Evolutionary conservation across 1,140 invertebrate genomes (phyloP).

Genomic region (Callitettix versicolor): DNA sequence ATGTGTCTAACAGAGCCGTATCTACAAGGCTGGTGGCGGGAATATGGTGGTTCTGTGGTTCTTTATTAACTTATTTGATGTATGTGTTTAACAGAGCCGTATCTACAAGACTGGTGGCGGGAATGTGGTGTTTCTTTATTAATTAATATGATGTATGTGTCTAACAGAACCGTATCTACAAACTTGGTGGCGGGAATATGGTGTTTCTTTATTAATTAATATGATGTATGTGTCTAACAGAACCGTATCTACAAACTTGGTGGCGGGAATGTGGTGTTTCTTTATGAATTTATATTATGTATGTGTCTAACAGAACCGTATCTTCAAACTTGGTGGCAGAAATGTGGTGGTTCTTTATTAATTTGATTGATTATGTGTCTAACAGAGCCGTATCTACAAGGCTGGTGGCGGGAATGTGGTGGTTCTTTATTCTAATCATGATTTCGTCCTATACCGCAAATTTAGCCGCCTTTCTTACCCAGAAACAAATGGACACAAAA

Average conservation of each 20-base stretch:
- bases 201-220: conserved; percentile 96
- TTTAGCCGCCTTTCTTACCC: conserved; percentile 86
- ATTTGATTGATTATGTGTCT: too few relatives aligned
- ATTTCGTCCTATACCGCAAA: conserved; percentile 94
- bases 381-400: conserved; percentile 59
- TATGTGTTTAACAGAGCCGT: conserved; percentile 46
- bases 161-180: conserved; percentile 54
- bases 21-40: conserved; percentile 67
- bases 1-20: conserved; percentile 45
- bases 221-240: conserved; percentile 40
- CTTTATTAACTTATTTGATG: too few relatives aligned
- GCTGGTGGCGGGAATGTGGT: conserved; percentile 80
- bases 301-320: too few relatives aligned
- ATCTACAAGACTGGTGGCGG: conserved; percentile 64
- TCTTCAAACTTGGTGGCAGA: too few relatives aligned
- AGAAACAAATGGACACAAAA: conserved; percentile 68
- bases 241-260: conserved; percentile 61
- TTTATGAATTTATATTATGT: too few relatives aligned
- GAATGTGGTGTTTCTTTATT: conserved; percentile 94
- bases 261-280: conserved; percentile 89
- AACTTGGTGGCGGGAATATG: conserved; percentile 75
- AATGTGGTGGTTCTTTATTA: too few relatives aligned
- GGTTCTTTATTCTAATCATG: conserved; percentile 95
- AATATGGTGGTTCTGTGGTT: conserved; percentile 97
- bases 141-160: too few relatives aligned